These are phyloP conservation scores for Dryobates pubescens DNA, from an alignment of 2,797 vertebrate species.

Conservation along the genomic window DNA sequence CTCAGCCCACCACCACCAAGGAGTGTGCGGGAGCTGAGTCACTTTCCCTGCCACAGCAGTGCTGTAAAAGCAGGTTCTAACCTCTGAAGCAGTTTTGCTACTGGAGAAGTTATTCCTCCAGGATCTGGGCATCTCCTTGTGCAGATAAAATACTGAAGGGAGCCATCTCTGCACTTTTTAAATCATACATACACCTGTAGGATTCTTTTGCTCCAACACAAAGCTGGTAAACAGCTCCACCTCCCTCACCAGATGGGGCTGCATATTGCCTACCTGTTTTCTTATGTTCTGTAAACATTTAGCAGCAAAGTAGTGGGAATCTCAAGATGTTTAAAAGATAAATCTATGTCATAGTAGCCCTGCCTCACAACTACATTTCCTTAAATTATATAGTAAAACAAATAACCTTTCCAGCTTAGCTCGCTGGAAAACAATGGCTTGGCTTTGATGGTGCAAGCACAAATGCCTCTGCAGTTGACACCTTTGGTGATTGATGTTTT, in stretches of 20 bases:
- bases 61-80: neutral
- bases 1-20: neutral
- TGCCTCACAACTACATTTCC: neutral
- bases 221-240: neutral
- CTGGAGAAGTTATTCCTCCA: neutral
- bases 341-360: neutral
- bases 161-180: neutral
- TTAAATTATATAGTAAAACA: conserved; percentile 25
- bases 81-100: neutral
- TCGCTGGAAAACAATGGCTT: neutral
- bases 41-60: neutral
- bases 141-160: neutral
- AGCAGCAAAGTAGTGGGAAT: neutral
- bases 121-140: neutral
- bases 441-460: neutral
- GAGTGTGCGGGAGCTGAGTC: neutral
- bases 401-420: neutral
- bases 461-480: neutral
- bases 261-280: neutral
- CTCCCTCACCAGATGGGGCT: neutral
- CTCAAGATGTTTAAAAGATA: neutral
- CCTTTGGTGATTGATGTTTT: conserved; percentile 33
- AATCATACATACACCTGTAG: neutral
- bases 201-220: neutral
- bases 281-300: conserved; percentile 8